phyloP scores from a whole-genome alignment of 1,140 invertebrate genomes.

The Drosophila sechellia region DNA sequence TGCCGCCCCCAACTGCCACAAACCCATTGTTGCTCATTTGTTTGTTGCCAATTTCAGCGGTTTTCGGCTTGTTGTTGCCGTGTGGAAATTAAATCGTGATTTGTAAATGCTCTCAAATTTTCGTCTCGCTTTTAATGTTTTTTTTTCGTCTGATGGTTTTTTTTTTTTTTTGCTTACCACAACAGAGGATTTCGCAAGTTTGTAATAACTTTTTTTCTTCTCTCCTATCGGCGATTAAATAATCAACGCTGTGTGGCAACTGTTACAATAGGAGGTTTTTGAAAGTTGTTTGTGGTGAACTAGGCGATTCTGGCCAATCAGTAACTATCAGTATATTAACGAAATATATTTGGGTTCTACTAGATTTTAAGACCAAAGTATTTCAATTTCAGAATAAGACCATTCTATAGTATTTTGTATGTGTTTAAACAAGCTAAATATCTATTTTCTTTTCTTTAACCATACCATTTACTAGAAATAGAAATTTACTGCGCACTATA shows the following conservation, averaged over 20 bases:
- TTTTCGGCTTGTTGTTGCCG: conserved; percentile 61
- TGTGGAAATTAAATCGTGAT: conserved; percentile 79
- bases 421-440: too few species aligned
- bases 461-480: neutral
- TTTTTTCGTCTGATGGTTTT: conserved; percentile 1
- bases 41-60: conserved; percentile 82
- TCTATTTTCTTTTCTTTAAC: neutral
- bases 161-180: conserved; percentile 29
- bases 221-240: conserved; percentile 65
- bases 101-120: conserved; percentile 82
- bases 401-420: too few species aligned
- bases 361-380: too few species aligned
- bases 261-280: conserved; percentile 40
- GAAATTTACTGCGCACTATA: too few species aligned
- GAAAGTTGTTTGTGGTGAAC: conserved; percentile 30
- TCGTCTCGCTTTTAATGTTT: conserved; percentile 56
- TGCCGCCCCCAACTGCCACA: neutral
- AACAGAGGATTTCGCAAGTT: conserved; percentile 68
- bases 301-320: conserved; percentile 23
- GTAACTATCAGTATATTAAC: neutral
- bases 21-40: conserved; percentile 61
- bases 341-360: too few species aligned
- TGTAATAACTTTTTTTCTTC: conserved; percentile 68
- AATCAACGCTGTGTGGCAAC: conserved; percentile 72
- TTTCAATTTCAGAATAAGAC: too few species aligned